A percentile compares a stretch with the other conserved stretches of the same genome.
phyloP scores from a whole-genome alignment of 2,797 vertebrate species.

The Podarcis lilfordi region DNA sequence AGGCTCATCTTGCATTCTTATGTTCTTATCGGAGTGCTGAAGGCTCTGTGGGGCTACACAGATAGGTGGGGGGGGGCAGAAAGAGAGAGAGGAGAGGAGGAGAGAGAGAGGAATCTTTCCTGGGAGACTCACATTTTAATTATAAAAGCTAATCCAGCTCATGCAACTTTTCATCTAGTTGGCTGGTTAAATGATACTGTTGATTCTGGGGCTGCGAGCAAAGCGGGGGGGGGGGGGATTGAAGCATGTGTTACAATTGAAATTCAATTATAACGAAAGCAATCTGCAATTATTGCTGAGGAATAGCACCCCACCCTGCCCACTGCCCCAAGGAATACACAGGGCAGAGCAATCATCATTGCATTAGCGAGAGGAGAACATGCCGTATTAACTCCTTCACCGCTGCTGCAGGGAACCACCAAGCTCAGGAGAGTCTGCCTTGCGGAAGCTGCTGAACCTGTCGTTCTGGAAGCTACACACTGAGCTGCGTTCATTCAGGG shows the following conservation, averaged over 20 bases:
- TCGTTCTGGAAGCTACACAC: too few species aligned
- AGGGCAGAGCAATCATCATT: not conserved
- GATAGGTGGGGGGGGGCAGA: not conserved
- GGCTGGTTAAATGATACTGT: not conserved
- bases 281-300: constrained; percentile 11
- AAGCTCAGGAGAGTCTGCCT: not conserved
- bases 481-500: too few species aligned
- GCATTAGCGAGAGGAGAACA: not conserved
- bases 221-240: not conserved
- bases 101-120: too few species aligned
- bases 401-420: not conserved
- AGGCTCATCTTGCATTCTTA: too few species aligned
- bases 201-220: not conserved
- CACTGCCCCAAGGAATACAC: not conserved
- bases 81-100: not conserved
- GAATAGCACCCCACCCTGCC: not conserved
- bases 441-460: too few species aligned
- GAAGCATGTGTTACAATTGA: not conserved
- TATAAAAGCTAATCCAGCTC: constrained; percentile 6
- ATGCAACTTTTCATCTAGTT: not conserved
- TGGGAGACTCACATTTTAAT: not conserved
- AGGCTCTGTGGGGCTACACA: not conserved
- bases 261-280: constrained; percentile 28
- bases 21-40: not conserved
- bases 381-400: not conserved